Evolutionary conservation across 2,113 vertebrate species (phyloP), one percentile per base, ranked within the genome.

Genomic region (Anas platyrhynchos): DNA sequence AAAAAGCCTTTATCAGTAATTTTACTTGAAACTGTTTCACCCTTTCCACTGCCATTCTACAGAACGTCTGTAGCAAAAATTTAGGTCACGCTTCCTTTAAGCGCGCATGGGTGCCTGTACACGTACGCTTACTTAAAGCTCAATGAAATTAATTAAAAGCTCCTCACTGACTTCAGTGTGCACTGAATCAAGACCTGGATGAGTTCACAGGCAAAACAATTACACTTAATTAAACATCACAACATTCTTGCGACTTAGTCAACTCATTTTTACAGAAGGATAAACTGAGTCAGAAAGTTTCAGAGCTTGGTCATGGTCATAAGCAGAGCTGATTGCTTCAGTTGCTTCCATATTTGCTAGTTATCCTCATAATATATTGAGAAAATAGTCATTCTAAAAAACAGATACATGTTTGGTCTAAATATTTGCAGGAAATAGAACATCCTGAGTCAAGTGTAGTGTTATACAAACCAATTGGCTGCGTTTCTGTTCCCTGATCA

Each of bases 81-180:
- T 82, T 66, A 94, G 96, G 96, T 96, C 96, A 87, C 52, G 22
- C 46, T 85, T 94, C 85, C 79, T 94, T 94, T 36, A 86, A 86
- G 77, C 6, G 18, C 27, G 55, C 61, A 29, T 3, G 46, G 81
- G 54, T 43, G 61, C 59, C 86, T 1, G 0, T 62, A 73, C 43
- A 43, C 5, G n/a, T 32, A 58, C 31, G 65, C 86, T 90, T 94
- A 90, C 23, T 95, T 83, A 95, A 96, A 90, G 76, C 88, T 95
- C 94, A 93, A 93, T 90, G 74, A 96, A 94, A 93, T 94, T 95
- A 96, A 96, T 97, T 93, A 95, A 96, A 96, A 97, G 96, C 46
- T 96, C 84, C 83, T 93, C 93, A 87, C 83, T 68, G 71, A 66
- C 94, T 96, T 90, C 94, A 76, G 5, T 16, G 62, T 65, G 56